Percentiles rank a stretch among this genome's conserved stretches.
Evolutionary conservation across 2,113 vertebrate genomes (phyloP).

Genomic region (Zapornia atra): DNA sequence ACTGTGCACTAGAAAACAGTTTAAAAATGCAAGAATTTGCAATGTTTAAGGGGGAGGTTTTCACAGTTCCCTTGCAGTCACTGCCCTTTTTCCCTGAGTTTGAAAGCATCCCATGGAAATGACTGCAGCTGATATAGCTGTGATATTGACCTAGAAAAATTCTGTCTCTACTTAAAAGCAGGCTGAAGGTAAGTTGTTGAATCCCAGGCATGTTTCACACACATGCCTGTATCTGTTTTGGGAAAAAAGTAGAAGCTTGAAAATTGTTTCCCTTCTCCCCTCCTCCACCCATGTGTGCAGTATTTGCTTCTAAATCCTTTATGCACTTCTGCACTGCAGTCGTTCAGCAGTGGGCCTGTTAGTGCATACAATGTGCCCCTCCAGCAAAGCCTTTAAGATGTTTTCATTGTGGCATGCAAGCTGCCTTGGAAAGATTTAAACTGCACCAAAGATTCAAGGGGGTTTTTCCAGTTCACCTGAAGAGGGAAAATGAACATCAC

Average conservation of each 20-base stretch:
- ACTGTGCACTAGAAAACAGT: not conserved
- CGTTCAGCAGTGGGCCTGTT: not conserved
- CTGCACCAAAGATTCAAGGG: not conserved
- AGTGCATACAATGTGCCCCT: not conserved
- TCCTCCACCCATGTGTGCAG: not conserved
- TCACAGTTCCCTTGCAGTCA: not conserved
- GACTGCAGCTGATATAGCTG: not conserved
- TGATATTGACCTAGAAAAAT: not conserved
- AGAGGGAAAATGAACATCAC: not conserved
- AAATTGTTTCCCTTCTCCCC: not conserved
- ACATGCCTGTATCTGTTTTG: not conserved
- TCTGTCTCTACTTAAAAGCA: not conserved
- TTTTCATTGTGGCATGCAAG: not conserved
- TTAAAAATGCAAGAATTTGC: not conserved
- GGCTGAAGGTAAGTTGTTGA: not conserved
- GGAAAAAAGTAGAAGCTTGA: not conserved
- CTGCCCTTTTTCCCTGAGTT: not conserved
- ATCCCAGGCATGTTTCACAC: not conserved
- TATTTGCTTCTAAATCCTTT: not conserved
- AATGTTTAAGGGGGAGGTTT: not conserved
- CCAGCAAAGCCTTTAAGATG: not conserved
- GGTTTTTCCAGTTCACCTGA: slow-evolving; percentile 27
- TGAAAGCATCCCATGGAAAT: not conserved
- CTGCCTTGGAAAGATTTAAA: not conserved
- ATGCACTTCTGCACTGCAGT: not conserved